Base-by-base conservation (phyloP, 1,140 invertebrate species). In the Drosophila virilis region DNA sequence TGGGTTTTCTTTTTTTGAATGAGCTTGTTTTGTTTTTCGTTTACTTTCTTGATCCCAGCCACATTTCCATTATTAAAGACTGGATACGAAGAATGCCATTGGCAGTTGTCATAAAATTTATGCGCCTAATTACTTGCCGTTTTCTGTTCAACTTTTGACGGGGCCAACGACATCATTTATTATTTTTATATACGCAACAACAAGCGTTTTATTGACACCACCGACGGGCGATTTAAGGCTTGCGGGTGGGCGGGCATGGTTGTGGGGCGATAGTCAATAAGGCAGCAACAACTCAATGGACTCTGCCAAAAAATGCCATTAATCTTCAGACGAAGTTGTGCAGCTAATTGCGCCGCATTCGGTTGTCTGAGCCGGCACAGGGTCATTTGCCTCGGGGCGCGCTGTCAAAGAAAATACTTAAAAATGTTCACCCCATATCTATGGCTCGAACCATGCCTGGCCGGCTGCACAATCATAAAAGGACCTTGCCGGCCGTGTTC, bases 171-270 rank as follows among this genome's bases (percentile, higher is more conserved):
- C 80, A 78, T 86, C 83, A 86, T 86, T 86, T 86, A 83, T 89
- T 86, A 88, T 86, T 65, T 83, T 88, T 88, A 86, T 86, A 76
- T 78, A 75, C 66, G 80, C 54, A 64, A 57, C 40, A 62, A 69
- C 43, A 61, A 88, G 55, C 83, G 73, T 86, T 84, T 86, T 86
- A 86, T 86, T 88, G 83, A 86, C 83, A 88, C 83, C 48, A 59
- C 50, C 57, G 17, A 8, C 37, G 37, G 37, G 15, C 22, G 37
- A 28, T 3, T 8, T 9, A 0, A 9, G 9, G 37, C 8, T 8
- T 17, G 1, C 22, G 5, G 28, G 33, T 8, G 52, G 12, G 37
- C 15, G 7, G 33, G 37, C 15, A 0, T 15, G 50, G 10, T 9
- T 12, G 15, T 32, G 6, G 37, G 64, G 50, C 72, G 57, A 79